Base-by-base conservation (phyloP, 2,888 invertebrate species). In the Epirrita christyi region DNA sequence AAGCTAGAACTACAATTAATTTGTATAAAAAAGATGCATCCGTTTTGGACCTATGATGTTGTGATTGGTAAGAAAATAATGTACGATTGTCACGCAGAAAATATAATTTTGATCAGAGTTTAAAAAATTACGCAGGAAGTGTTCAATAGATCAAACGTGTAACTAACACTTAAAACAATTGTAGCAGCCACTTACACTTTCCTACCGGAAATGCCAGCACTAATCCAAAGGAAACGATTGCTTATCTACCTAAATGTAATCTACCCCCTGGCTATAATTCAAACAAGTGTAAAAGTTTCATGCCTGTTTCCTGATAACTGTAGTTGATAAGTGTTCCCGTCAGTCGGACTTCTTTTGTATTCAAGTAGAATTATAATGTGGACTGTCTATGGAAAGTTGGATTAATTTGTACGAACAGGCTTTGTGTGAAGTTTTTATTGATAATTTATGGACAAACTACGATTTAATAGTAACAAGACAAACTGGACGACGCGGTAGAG, bases 151-250 rank as follows among this genome's bases (percentile, higher is more conserved):
- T 38, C 8, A 32, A 46, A 36, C 46, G 43, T 37, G 41, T 54
- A 38, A 46, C 28, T 29, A 34, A 37, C 41, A 43, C 14, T 11
- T 37, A 47, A 41, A 47, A 52, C 34, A 49, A 48, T 38, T 37
- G 15, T 44, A 58, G 41, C 49, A 51, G 48, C 51, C 59, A 59
- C 55, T 52, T 55, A 51, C 51, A 51, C 34, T 10, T 32, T 41
- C 27, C 44, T 38, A 43, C 48, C 60, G 64, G 55, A 64, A 64
- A 59, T 45, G 50, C 42, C 58, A 34, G 32, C 55, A 49, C 57
- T 62, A 59, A 62, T 61, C 59, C 52, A 7, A 40, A 53, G 64
- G 63, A 64, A 59, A 58, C 64, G 59, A 61, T 61, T 64, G 60
- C 51, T 63, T 21, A 21, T 55, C 59, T 13, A 42, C 62, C 21